Evolutionary conservation across 2,888 invertebrate species (phyloP), one percentile per base, ranked within the genome.

Genomic region (Ennomos erosarius): DNA sequence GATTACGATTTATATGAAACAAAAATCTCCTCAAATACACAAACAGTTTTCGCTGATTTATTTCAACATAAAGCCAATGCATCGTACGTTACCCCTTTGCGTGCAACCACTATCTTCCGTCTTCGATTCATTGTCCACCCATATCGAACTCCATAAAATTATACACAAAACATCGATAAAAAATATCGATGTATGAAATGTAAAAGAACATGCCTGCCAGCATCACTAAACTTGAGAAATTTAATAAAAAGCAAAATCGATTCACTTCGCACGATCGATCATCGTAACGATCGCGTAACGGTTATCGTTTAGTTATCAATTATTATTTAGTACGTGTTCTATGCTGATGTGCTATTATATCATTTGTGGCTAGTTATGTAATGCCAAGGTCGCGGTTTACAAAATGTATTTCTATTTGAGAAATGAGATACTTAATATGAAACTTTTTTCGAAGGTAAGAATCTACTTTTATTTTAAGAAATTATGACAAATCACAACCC

Each of bases 201-300:
- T 16, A 11, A 55, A 55, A 40, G n/a, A 40, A 34, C 8, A 12
- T 33, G 12, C 34, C 11, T 44, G 48, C 49, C 54, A 59, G 49
- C 12, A 50, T 46, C 34, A 51, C 37, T n/a, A n/a, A n/a, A n/a
- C n/a, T 46, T 51, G 42, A 54, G 54, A 50, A 54, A 59, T 55
- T 44, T 12, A 36, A 55, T 57, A 42, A 62, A 66, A 63, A 64
- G 38, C 40, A 49, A 49, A 63, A 68, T 66, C 58, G 64, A 66
- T 66, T 68, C 49, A 10, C 35, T 34, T 55, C 36, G 62, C 68
- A 53, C 64, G 61, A 68, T 66, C 63, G 59, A 61, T 57, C 58
- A 53, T 46, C 36, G 64, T 64, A 64, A 66, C 59, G 55, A 62
- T 61, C 64, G 64, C 60, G 68, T 66, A 68, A 66, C 58, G 36